Base-by-base conservation (phyloP, 2,888 invertebrate species). In the Pollenia labialis region DNA sequence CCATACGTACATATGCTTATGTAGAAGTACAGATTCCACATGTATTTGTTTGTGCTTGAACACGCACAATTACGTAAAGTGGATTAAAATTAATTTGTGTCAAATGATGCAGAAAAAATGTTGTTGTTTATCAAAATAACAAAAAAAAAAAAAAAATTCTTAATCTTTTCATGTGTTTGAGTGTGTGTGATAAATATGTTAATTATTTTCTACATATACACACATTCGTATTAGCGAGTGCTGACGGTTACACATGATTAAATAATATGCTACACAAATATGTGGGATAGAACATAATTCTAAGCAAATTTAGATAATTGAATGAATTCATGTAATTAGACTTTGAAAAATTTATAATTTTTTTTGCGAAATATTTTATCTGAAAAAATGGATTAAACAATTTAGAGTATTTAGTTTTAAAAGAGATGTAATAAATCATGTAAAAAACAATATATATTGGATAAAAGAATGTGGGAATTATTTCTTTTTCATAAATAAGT, bases 41-140 rank as follows among this genome's bases (percentile, higher is more conserved):
- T 44, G 7, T 23, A 3, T 23, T 23, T 23, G 2, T 74, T 14
- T 69, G 46, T 40, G 62, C 48, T 75, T 72, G 72, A 84, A 71
- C 58, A 76, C 76, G 44, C 75, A 76, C 85, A 75, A 75, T 76
- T 71, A 85, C 81, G 81, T 76, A 62, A 85, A 85, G 79, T 80
- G 75, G 69, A 81, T 80, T 75, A 81, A 81, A 85, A 85, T 85
- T 85, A 85, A 81, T 76, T 85, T 81, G 58, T 62, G 58, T 76
- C 81, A 81, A 85, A 85, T 85, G 75, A 76, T 85, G 85, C 56
- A 81, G 81, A 85, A 85, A 75, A 74, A 66, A 69, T 56, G 4
- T 68, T 60, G 46, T 77, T 62, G 18, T 66, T 82, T 23, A 23
- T 58, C 9, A 32, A 46, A 23, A 23, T 23, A 23, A 23, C 23